A percentile compares a stretch with the other conserved stretches of the same genome.
Conservation (phyloP, 2,113 vertebrate genomes). For the Gulo gulo region DNA sequence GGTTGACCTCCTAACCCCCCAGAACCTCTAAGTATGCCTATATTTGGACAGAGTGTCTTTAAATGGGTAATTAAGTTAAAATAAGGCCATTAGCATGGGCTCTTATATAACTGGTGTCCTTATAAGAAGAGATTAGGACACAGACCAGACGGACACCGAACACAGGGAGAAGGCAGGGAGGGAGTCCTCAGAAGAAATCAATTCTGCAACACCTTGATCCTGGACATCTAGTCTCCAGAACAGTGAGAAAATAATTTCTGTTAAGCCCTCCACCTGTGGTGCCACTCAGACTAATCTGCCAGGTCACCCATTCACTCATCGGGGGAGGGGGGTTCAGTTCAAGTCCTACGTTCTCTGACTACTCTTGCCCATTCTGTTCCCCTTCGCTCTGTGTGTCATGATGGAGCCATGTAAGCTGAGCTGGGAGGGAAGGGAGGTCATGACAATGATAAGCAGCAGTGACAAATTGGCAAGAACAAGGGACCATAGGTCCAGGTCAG, state of each 20-base stretch:
- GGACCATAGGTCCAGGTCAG: too few species aligned
- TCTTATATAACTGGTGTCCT: background rate
- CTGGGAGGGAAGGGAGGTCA: background rate
- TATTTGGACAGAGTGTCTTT: background rate
- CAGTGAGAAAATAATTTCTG: background rate
- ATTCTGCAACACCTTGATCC: background rate
- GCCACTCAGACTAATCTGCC: fast-evolving
- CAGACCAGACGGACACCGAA: background rate
- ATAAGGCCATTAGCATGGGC: too few species aligned
- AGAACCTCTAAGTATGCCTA: background rate
- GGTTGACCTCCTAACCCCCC: background rate
- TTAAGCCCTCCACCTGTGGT: background rate
- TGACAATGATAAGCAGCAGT: background rate
- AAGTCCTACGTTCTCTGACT: background rate
- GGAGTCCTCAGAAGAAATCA: background rate
- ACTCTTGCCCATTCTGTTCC: background rate
- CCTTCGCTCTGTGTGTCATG: background rate
- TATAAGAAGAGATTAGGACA: too few species aligned
- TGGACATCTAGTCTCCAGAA: background rate
- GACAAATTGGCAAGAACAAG: background rate
- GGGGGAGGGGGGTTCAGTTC: too few species aligned
- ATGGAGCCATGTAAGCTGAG: background rate
- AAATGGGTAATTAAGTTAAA: background rate
- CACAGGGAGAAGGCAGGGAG: background rate
- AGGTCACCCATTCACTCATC: background rate